Conservation (phyloP, 2,888 invertebrate species). For the Sphaeridia pumilis region DNA sequence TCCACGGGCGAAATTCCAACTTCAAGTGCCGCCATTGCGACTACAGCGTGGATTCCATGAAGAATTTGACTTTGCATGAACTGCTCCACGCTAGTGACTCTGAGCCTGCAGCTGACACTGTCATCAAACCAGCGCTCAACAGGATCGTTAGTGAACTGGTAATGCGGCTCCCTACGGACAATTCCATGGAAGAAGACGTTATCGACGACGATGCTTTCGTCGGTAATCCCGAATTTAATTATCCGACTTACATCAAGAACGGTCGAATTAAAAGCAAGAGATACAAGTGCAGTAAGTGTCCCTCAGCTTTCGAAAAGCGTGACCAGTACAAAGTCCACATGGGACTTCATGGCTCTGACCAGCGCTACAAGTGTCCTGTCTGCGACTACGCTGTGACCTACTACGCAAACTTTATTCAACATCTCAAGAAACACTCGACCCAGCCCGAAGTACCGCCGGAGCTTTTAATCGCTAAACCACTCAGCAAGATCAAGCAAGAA, state of each 20-base stretch:
- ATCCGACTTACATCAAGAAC: constrained; percentile 61
- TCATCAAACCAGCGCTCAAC: background rate
- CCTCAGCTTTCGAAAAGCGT: constrained; percentile 73
- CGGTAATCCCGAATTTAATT: constrained; percentile 64
- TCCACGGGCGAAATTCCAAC: constrained; percentile 53
- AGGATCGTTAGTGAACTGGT: too few species aligned
- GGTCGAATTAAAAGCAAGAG: constrained; percentile 62
- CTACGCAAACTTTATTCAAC: constrained; percentile 71
- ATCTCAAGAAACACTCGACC: constrained; percentile 57
- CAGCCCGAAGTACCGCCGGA: constrained; percentile 28
- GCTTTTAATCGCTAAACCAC: constrained; percentile 19
- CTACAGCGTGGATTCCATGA: constrained; percentile 56
- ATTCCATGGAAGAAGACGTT: constrained; percentile 47
- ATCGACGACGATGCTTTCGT: constrained; percentile 39
- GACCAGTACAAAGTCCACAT: constrained; percentile 73
- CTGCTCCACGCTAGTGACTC: constrained; percentile 43
- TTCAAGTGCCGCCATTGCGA: constrained; percentile 60
- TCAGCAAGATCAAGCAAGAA: constrained; percentile 18
- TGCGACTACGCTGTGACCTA: constrained; percentile 83
- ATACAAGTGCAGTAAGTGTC: constrained; percentile 73
- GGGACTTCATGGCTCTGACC: constrained; percentile 68
- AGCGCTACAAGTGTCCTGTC: constrained; percentile 66
- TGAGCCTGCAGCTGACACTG: constrained; percentile 37
- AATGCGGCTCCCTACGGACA: background rate
- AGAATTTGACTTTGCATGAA: constrained; percentile 56